phyloP scores from a whole-genome alignment of 2,113 vertebrate genomes.

The Eptesicus fuscus region DNA sequence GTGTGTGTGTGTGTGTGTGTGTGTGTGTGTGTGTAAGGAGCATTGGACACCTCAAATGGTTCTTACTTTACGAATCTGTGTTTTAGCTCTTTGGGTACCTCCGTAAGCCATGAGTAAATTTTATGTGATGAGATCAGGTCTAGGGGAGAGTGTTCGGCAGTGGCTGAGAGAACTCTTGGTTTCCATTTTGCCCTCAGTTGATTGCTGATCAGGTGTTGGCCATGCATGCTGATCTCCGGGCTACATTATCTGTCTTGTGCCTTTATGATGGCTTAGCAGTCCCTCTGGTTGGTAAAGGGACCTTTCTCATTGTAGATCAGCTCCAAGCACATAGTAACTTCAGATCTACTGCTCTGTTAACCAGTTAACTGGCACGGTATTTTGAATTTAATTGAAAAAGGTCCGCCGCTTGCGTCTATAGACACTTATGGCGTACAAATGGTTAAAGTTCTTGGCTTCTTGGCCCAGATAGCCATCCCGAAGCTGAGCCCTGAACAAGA shows the following conservation, averaged over 20 bases:
- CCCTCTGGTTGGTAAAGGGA: too few relatives aligned
- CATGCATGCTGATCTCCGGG: fast-evolving
- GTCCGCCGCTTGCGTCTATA: too few relatives aligned
- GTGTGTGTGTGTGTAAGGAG: not conserved
- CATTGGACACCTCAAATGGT: not conserved
- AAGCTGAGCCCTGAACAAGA: not conserved
- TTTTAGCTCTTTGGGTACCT: not conserved
- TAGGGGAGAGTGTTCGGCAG: not conserved
- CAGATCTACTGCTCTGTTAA: not conserved
- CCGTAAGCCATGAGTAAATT: not conserved
- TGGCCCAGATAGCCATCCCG: not conserved
- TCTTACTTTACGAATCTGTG: not conserved
- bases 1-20: not conserved
- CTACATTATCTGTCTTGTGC: fast-evolving
- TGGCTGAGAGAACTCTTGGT: not conserved
- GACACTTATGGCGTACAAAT: too few relatives aligned
- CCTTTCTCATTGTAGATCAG: not conserved
- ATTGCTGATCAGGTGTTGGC: not conserved
- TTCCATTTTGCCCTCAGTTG: not conserved
- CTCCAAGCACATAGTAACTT: not conserved
- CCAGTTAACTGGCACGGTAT: too few relatives aligned
- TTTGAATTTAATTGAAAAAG: too few relatives aligned
- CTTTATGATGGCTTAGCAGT: not conserved
- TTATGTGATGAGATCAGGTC: not conserved
- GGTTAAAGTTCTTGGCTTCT: not conserved